Conservation (phyloP, 2,888 invertebrate genomes). For the Junonia oenone region DNA sequence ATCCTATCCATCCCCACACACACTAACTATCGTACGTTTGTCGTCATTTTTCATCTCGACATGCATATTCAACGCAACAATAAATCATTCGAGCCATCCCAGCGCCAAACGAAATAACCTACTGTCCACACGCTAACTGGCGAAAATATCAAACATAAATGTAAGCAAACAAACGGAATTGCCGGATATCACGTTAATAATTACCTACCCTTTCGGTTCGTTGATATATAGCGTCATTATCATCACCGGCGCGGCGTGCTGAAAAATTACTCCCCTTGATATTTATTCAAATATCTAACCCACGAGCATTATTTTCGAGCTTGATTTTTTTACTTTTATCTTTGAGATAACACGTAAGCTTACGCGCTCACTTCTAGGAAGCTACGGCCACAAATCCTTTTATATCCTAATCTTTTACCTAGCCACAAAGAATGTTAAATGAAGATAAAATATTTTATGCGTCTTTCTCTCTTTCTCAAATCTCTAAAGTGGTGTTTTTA, state of each 20-base stretch:
- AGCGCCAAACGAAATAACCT: conserved; percentile 65
- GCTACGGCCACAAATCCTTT: conserved; percentile 24
- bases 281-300: conserved; percentile 66
- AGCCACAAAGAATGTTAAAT: conserved; percentile 25
- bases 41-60: conserved; percentile 76
- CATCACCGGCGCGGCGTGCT: conserved; percentile 65
- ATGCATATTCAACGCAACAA: conserved; percentile 76
- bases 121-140: conserved; percentile 58
- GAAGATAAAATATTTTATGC: conserved; percentile 24
- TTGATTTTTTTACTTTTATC: conserved; percentile 41
- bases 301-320: conserved; percentile 53
- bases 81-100: conserved; percentile 70
- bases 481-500: background rate
- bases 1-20: conserved; percentile 41
- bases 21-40: conserved; percentile 55
- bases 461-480: conserved; percentile 12
- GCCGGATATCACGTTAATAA: conserved; percentile 70
- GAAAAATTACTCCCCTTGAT: conserved; percentile 68
- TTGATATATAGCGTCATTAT: conserved; percentile 77
- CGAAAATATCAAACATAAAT: conserved; percentile 62
- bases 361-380: conserved; percentile 15
- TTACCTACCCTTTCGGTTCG: conserved; percentile 71
- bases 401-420: conserved; percentile 25
- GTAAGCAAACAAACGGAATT: conserved; percentile 69
- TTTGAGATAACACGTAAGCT: conserved; percentile 24